These are phyloP conservation scores for Mythimna lalbum DNA, from an alignment of 2,888 invertebrate species.

Conservation along the genomic window DNA sequence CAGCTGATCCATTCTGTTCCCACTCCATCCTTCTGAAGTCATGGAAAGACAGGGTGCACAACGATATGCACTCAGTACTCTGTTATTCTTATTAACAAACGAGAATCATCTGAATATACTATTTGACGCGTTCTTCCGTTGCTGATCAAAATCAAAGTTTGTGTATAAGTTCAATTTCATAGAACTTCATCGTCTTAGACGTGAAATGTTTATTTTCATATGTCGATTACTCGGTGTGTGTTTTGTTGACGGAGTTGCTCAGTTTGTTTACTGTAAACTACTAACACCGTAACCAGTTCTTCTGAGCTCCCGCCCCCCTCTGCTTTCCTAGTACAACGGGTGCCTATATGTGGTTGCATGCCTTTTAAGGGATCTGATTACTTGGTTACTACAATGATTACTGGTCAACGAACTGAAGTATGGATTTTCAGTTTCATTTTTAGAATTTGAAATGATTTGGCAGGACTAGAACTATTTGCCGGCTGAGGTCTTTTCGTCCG, in stretches of 20 bases:
- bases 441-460: constrained; percentile 33
- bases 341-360: constrained; percentile 30
- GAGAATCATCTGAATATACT: constrained; percentile 43
- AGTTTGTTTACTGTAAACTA: constrained; percentile 82
- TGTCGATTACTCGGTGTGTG: constrained; percentile 81
- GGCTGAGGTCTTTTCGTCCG: too few relatives aligned
- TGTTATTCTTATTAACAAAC: constrained; percentile 52
- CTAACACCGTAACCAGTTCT: constrained; percentile 71
- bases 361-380: constrained; percentile 51
- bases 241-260: constrained; percentile 82
- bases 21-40: constrained; percentile 9
- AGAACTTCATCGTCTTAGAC: constrained; percentile 77
- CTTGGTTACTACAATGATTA: constrained; percentile 54
- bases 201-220: constrained; percentile 85
- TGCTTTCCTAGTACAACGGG: constrained; percentile 17
- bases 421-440: constrained; percentile 51
- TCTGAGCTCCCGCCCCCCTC: constrained; percentile 61
- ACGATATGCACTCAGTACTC: constrained; percentile 48
- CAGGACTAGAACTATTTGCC: neutral
- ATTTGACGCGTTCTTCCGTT: constrained; percentile 60
- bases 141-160: constrained; percentile 62
- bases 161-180: constrained; percentile 72
- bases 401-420: constrained; percentile 66
- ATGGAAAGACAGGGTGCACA: constrained; percentile 49
- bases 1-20: constrained; percentile 42